phyloP scores from a whole-genome alignment of 2,888 invertebrate species.

The Napeogenes inachia region DNA sequence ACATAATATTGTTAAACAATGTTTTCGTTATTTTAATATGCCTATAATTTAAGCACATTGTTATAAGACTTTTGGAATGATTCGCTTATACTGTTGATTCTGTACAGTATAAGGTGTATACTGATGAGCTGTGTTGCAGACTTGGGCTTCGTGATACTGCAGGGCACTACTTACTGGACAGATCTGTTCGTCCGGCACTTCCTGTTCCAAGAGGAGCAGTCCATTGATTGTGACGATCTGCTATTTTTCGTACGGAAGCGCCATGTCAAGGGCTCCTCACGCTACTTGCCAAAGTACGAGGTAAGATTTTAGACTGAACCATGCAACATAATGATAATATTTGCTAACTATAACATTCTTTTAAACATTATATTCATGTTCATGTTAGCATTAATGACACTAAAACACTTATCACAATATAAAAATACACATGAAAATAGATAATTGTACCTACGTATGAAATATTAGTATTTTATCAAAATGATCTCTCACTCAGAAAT shows the following conservation, averaged over 20 bases:
- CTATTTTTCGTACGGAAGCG: constrained; percentile 96
- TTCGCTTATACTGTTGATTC: not conserved
- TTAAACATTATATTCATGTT: not conserved
- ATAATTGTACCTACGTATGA: no score
- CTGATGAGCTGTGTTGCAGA: constrained; percentile 72
- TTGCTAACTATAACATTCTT: not conserved
- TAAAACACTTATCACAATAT: not conserved
- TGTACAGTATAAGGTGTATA: not conserved
- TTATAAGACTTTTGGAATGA: not conserved
- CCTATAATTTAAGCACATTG: not conserved
- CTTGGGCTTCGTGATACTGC: constrained; percentile 93
- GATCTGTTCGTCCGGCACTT: constrained; percentile 96
- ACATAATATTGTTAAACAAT: not conserved
- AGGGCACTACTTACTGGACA: constrained; percentile 97
- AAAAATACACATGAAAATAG: not conserved
- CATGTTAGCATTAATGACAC: not conserved
- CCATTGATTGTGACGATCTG: constrained; percentile 95
- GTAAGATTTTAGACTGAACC: constrained; percentile 60
- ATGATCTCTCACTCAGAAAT: no score
- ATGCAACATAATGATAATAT: not conserved
- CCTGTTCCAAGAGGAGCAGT: constrained; percentile 91
- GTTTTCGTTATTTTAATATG: not conserved
- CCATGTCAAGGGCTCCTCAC: constrained; percentile 90
- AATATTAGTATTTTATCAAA: no score
- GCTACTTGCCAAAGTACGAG: constrained; percentile 93